These are phyloP conservation scores for Alaudala cheleensis DNA, from an alignment of 2,113 vertebrate species.

Conservation along the genomic window DNA sequence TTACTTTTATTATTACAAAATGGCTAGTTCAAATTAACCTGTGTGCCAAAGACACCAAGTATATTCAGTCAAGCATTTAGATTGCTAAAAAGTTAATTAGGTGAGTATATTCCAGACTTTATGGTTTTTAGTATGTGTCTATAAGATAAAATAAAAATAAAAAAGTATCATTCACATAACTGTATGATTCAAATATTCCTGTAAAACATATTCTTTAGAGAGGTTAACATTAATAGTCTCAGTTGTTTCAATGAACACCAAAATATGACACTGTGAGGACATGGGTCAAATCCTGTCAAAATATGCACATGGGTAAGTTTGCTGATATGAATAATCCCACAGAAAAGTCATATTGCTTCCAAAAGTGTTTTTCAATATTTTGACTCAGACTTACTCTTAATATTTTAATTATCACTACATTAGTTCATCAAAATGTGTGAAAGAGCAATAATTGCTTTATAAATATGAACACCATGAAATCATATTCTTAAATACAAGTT, in stretches of 20 bases:
- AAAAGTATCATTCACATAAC: not conserved
- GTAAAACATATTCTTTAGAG: not conserved
- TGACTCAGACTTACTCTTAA: not conserved
- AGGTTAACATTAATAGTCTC: not conserved
- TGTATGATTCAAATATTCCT: constrained; percentile 18
- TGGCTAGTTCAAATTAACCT: constrained; percentile 56
- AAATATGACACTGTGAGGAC: not conserved
- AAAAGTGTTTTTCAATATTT: not conserved
- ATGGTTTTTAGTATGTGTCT: not conserved
- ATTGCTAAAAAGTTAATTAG: constrained; percentile 61
- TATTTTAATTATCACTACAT: constrained; percentile 7
- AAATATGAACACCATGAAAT: not conserved
- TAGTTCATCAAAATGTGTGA: not conserved
- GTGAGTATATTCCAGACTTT: constrained; percentile 8
- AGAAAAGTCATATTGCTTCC: not conserved
- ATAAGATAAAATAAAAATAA: constrained; percentile 19
- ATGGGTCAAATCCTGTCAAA: not conserved
- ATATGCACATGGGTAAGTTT: not conserved
- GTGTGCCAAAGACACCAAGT: constrained; percentile 52
- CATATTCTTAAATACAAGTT: not conserved
- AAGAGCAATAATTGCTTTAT: not conserved
- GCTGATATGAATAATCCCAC: not conserved
- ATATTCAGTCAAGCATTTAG: constrained; percentile 55
- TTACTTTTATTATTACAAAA: constrained; percentile 64
- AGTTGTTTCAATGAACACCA: not conserved